Conservation (phyloP, 2,113 vertebrate genomes). For the Passer domesticus region DNA sequence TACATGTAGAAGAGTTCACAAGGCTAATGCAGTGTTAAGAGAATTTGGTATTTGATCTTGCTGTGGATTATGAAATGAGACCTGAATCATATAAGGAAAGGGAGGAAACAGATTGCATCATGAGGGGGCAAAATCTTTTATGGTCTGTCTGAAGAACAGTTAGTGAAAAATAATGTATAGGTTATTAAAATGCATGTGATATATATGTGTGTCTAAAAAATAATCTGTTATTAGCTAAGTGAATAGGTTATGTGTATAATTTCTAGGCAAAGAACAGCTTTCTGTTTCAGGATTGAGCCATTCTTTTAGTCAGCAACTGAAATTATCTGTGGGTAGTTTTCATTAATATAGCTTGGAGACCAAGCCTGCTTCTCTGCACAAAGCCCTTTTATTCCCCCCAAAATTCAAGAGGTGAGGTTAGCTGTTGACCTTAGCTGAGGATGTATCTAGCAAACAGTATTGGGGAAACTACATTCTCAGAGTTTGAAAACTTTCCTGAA, state of each 20-base stretch:
- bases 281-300: not conserved
- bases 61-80: not conserved
- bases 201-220: not conserved
- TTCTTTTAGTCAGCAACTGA: not conserved
- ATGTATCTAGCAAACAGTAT: not conserved
- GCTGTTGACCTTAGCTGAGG: not conserved
- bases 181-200: constrained; percentile 74
- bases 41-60: not conserved
- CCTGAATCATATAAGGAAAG: not conserved
- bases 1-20: not conserved
- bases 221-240: not conserved
- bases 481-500: not conserved
- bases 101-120: not conserved
- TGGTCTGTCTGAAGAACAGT: constrained; percentile 61
- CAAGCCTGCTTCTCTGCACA: not conserved
- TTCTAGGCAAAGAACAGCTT: not conserved
- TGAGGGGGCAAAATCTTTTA: not conserved
- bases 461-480: not conserved
- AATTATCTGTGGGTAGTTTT: not conserved
- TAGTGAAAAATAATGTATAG: constrained; percentile 51
- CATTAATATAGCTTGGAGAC: not conserved
- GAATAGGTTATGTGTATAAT: not conserved
- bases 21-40: constrained; percentile 9
- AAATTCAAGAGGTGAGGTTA: not conserved
- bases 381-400: not conserved